Evolutionary conservation across 2,797 vertebrate species (phyloP).

Genomic region (Trichosurus vulpecula): DNA sequence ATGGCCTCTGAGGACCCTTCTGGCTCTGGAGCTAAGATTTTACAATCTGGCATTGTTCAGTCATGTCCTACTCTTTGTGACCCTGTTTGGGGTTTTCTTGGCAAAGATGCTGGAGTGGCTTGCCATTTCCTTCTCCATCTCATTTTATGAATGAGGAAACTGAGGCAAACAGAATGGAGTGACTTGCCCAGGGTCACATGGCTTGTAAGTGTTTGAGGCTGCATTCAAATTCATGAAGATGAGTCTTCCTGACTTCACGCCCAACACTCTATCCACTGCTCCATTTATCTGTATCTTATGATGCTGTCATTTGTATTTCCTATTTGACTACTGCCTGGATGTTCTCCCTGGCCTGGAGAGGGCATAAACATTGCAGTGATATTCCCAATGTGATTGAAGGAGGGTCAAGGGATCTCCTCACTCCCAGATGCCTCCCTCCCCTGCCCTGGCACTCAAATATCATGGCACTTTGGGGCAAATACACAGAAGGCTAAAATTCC

Average conservation of each 20-base stretch:
- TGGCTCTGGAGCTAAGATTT: background rate
- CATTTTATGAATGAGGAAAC: background rate
- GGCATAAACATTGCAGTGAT: background rate
- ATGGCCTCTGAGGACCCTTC: background rate
- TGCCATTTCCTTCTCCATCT: background rate
- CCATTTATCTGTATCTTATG: background rate
- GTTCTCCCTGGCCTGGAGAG: background rate
- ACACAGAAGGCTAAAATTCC: background rate
- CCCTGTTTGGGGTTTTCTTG: background rate
- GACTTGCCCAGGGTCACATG: background rate
- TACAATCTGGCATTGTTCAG: background rate
- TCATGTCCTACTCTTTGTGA: background rate
- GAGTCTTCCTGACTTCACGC: background rate
- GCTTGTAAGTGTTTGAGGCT: background rate
- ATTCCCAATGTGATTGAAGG: background rate
- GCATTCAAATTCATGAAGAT: background rate
- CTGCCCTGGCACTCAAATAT: background rate
- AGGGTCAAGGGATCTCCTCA: background rate
- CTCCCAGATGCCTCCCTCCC: background rate
- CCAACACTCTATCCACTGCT: background rate
- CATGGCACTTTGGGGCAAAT: background rate
- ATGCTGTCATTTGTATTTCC: background rate
- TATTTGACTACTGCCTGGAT: background rate
- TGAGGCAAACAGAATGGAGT: background rate
- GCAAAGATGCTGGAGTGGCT: background rate